A percentile compares a stretch with the other conserved stretches of the same genome.
phyloP scores from a whole-genome alignment of 2,797 vertebrate genomes.

The Silurus lanzhouensis region DNA sequence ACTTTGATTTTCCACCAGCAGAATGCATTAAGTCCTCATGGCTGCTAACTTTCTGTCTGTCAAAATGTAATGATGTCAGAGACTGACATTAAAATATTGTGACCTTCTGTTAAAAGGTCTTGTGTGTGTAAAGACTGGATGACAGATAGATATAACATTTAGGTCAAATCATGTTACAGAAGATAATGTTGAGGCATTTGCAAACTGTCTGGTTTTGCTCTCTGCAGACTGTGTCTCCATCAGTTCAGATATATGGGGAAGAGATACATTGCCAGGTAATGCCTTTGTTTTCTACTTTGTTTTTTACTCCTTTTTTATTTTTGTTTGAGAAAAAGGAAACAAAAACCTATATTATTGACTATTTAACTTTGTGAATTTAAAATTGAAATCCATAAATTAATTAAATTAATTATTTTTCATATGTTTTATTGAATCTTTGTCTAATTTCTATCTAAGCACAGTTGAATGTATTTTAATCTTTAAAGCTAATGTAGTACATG shows the following conservation, averaged over 20 bases:
- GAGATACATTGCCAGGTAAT: constrained; percentile 97
- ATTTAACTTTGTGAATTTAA: neutral
- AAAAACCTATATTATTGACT: neutral
- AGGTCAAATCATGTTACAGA: neutral
- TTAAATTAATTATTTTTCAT: neutral
- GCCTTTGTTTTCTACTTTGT: constrained; percentile 54
- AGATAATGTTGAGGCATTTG: neutral
- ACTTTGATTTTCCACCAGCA: neutral
- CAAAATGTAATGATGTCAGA: neutral
- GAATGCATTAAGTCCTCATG: neutral
- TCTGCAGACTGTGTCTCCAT: constrained; percentile 89
- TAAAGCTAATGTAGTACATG: neutral
- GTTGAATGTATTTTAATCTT: neutral
- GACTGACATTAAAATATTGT: neutral
- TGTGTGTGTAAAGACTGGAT: neutral
- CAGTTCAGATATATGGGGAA: constrained; percentile 99
- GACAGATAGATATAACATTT: neutral
- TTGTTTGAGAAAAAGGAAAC: neutral
- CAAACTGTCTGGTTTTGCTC: neutral
- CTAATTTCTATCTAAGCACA: neutral
- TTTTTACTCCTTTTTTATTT: neutral
- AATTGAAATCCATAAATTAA: neutral
- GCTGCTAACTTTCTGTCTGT: neutral
- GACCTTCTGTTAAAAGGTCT: neutral
- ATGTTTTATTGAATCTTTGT: neutral